Percentiles rank a stretch among this genome's conserved stretches.
Evolutionary conservation across 2,797 vertebrate genomes (phyloP).

Genomic region (Anguilla megastoma): DNA sequence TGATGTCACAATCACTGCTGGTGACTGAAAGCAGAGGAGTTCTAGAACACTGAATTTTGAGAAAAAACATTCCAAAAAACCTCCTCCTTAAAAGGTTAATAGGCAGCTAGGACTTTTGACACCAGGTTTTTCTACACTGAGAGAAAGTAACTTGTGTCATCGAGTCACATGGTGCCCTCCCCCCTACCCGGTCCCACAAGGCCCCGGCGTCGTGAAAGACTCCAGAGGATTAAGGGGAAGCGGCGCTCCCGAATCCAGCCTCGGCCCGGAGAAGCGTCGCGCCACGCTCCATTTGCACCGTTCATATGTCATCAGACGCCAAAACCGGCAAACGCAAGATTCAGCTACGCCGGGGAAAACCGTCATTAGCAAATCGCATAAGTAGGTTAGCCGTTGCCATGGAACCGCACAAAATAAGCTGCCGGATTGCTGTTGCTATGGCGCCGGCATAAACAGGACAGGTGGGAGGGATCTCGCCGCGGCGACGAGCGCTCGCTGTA

Average conservation of each 20-base stretch:
- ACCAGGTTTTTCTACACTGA: not conserved
- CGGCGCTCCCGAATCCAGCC: not conserved
- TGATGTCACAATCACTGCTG: no score
- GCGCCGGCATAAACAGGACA: not conserved
- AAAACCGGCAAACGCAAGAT: not conserved
- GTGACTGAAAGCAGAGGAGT: no score
- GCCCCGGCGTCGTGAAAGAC: not conserved
- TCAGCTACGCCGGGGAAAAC: not conserved
- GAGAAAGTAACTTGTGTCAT: not conserved
- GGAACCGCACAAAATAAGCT: not conserved
- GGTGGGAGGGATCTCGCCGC: not conserved
- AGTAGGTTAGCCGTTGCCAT: constrained; percentile 19
- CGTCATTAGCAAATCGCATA: not conserved
- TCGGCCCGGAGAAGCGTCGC: not conserved
- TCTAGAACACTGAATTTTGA: no score
- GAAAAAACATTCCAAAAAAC: no score
- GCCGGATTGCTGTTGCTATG: not conserved
- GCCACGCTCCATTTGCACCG: not conserved
- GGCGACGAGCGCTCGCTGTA: not conserved
- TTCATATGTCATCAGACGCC: not conserved
- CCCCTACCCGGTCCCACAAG: not conserved
- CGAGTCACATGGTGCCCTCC: not conserved
- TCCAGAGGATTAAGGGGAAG: not conserved
- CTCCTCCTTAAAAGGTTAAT: no score
- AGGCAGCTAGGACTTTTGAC: not conserved